These are phyloP conservation scores for Mechanitis messenoides DNA, from an alignment of 2,888 invertebrate species.

Conservation along the genomic window DNA sequence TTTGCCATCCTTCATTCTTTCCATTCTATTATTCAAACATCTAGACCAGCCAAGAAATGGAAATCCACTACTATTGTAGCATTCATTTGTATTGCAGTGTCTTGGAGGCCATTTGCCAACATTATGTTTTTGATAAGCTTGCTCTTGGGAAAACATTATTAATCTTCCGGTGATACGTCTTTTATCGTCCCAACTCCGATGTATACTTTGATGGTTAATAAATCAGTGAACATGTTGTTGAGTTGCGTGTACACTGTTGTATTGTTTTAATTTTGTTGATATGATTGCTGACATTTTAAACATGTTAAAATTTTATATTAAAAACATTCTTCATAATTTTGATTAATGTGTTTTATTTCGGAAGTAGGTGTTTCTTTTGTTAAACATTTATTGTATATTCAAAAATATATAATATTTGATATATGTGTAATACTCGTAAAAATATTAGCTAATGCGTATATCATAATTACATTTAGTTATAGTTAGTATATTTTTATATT, in stretches of 20 bases:
- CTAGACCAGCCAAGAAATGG: constrained; percentile 18
- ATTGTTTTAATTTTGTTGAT: constrained; percentile 10
- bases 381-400: too few relatives aligned
- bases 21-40: constrained; percentile 14
- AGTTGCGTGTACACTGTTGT: constrained; percentile 16
- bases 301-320: too few relatives aligned
- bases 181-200: constrained; percentile 62
- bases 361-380: too few relatives aligned
- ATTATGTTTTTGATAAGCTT: constrained; percentile 55
- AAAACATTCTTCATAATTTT: too few relatives aligned
- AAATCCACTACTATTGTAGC: constrained; percentile 21
- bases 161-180: constrained; percentile 61
- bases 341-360: too few relatives aligned
- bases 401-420: too few relatives aligned
- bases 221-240: constrained; percentile 49
- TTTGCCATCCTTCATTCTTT: background rate
- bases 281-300: constrained; percentile 5
- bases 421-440: too few relatives aligned
- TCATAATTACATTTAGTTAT: too few relatives aligned
- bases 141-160: constrained; percentile 53
- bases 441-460: too few relatives aligned
- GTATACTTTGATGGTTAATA: constrained; percentile 48
- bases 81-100: constrained; percentile 44
- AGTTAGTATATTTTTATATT: too few relatives aligned
- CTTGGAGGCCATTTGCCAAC: constrained; percentile 58